Base-by-base conservation (phyloP, 2,797 vertebrate species). In the Takifugu ocellatus region DNA sequence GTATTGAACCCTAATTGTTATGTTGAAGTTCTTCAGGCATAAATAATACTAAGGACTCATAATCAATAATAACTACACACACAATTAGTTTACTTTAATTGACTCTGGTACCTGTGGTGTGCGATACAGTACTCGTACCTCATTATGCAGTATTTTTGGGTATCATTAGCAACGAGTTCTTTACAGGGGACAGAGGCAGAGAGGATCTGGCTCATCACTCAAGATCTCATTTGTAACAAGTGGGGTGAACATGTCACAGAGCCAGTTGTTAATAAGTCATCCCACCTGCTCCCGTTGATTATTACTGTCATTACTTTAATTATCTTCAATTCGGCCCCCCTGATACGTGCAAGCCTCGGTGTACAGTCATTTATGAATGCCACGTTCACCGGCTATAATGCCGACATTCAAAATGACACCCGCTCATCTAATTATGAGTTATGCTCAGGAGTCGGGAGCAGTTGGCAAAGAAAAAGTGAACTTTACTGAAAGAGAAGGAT, bases 241-340 rank as follows among this genome's bases (percentile, higher is more conserved):
- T 45, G 59, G 85, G 88, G 83, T 83, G 79, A 88, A 71, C 65
- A 58, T 85, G 83, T 85, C 87, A 81, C 78, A 29, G 66, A 81
- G 81, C 79, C 82, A 76, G 80, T 87, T 86, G 77, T 83, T 89
- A 89, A 87, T 89, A 90, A 87, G 86, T 91, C 85, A 88, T 87
- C 83, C 78, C 82, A 84, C 84, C 87, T 89, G 85, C 81, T 86
- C 84, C 77, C 72, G 84, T 84, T 88, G 83, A 86, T 88, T 90
- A 89, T 89, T 77, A 77, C 83, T 66, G 77, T 84, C 86, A 87
- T 90, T 88, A 88, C 81, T 88, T 86, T 85, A 89, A 90, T 90
- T 85, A 88, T 89, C 84, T 84, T 70, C 76, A 75, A 70, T 81
- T 86, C 77, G 78, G 70, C 84, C 82, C 79, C 81, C 74, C 36